These are phyloP conservation scores for Pseudochromis fuscus DNA, from an alignment of 2,797 vertebrate species.

Conservation along the genomic window DNA sequence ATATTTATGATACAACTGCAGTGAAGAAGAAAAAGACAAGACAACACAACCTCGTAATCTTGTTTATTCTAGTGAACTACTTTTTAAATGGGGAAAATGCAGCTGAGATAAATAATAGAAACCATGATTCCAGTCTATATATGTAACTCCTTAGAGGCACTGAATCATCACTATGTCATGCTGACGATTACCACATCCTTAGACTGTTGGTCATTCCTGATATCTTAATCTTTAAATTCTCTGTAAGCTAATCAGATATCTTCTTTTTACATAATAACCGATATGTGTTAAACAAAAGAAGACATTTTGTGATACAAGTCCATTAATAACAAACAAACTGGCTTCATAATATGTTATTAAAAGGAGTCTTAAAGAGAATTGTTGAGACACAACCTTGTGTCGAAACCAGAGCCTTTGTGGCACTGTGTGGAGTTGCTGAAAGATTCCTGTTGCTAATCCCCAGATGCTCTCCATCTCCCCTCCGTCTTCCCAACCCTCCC, in stretches of 20 bases:
- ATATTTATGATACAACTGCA: background rate
- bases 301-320: background rate
- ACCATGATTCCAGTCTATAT: constrained; percentile 27
- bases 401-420: constrained; percentile 47
- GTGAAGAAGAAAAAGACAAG: background rate
- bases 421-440: constrained; percentile 56
- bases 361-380: constrained; percentile 24
- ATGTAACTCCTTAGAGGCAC: constrained; percentile 27
- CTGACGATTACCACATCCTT: constrained; percentile 43
- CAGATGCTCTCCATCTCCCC: constrained; percentile 75
- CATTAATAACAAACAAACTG: too few relatives aligned
- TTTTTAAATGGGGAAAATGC: background rate
- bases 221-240: constrained; percentile 25
- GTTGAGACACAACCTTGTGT: constrained; percentile 55
- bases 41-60: background rate
- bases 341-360: constrained; percentile 3
- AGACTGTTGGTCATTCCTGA: constrained; percentile 32
- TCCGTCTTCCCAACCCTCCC: constrained; percentile 69
- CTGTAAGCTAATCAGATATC: constrained; percentile 31
- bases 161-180: constrained; percentile 53
- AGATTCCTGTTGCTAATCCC: constrained; percentile 71
- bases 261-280: constrained; percentile 8
- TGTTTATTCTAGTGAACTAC: too few relatives aligned
- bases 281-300: constrained; percentile 3
- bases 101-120: constrained; percentile 2